Evolutionary conservation across 2,888 invertebrate species (phyloP).

Genomic region (Ectobius pallidus): DNA sequence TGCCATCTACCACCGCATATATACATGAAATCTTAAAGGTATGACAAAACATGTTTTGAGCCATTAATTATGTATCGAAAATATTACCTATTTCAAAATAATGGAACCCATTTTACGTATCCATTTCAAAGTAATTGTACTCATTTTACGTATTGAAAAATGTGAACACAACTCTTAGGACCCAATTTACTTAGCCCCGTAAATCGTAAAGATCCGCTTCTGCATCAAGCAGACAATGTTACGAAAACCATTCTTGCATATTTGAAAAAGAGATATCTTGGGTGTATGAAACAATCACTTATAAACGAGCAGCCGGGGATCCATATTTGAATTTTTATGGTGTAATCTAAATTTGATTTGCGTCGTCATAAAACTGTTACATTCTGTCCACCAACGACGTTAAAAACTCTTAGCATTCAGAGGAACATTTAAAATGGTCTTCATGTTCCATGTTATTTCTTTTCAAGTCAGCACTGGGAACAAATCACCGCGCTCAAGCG

Average conservation of each 20-base stretch:
- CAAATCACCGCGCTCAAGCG: neutral
- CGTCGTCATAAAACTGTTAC: constrained; percentile 27
- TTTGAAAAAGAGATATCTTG: neutral
- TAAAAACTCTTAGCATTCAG: constrained; percentile 21
- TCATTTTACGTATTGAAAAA: no score
- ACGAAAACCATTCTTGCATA: neutral
- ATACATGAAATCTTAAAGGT: no score
- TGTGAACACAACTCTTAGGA: no score
- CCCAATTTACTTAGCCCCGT: no score
- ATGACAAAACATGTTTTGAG: no score
- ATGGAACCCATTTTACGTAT: no score
- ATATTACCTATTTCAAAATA: no score
- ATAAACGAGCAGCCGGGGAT: constrained; percentile 25
- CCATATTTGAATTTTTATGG: constrained; percentile 31
- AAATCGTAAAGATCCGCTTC: no score
- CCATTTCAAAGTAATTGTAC: no score
- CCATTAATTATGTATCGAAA: no score
- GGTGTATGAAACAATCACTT: constrained; percentile 26
- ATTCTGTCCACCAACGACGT: constrained; percentile 17
- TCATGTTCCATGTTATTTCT: neutral
- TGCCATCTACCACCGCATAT: no score
- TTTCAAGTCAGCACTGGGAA: constrained; percentile 10
- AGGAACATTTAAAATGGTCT: neutral
- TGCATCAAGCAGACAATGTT: no score
- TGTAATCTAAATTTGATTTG: constrained; percentile 30